phyloP scores from a whole-genome alignment of 2,797 vertebrate genomes.

The Chaunax sp. region DNA sequence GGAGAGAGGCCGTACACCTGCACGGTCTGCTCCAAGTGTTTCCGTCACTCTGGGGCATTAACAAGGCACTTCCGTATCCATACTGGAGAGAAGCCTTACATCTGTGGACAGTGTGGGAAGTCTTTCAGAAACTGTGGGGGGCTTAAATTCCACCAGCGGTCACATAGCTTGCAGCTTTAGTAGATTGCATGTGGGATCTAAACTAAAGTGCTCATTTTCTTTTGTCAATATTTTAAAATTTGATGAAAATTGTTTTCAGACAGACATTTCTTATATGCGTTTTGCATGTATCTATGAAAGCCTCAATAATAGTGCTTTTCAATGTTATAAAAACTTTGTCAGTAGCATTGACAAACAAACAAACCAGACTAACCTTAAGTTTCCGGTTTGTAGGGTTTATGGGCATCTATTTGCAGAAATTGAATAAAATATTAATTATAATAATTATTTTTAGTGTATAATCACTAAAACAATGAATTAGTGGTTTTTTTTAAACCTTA shows the following conservation, averaged over 20 bases:
- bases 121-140: constrained; percentile 82
- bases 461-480: too few species aligned
- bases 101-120: constrained; percentile 82
- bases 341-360: too few species aligned
- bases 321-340: neutral
- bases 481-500: too few species aligned
- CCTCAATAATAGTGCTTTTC: neutral
- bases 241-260: too few species aligned
- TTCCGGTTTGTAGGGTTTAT: too few species aligned
- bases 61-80: constrained; percentile 85
- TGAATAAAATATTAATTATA: too few species aligned
- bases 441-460: too few species aligned
- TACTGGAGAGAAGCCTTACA: constrained; percentile 82
- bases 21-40: constrained; percentile 78
- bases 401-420: too few species aligned
- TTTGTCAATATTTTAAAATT: neutral
- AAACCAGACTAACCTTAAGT: too few species aligned
- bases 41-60: constrained; percentile 83
- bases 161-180: constrained; percentile 65
- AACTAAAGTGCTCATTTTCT: too few species aligned
- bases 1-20: constrained; percentile 82
- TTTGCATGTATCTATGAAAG: neutral
- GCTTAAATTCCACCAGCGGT: constrained; percentile 82
- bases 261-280: neutral
- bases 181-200: too few species aligned